Conservation (phyloP, 2,113 vertebrate species). For the Onychostoma macrolepis region DNA sequence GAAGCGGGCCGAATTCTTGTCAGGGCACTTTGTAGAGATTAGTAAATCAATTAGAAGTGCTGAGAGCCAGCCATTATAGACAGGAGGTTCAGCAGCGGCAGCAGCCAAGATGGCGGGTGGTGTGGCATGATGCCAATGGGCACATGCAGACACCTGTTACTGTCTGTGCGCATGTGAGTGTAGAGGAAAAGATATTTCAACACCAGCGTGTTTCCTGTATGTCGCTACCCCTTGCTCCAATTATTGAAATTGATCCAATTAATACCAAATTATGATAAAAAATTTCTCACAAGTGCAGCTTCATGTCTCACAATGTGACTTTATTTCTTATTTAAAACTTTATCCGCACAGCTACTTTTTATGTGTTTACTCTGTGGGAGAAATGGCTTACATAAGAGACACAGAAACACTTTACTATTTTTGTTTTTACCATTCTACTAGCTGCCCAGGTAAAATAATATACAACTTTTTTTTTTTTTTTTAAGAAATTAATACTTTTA, state of each 20-base stretch:
- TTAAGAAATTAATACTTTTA: not conserved
- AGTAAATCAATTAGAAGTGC: slow-evolving; percentile 64
- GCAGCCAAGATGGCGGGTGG: slow-evolving; percentile 74
- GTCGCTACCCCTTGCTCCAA: not conserved
- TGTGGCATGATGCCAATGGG: slow-evolving; percentile 72
- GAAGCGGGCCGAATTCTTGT: slow-evolving; percentile 36
- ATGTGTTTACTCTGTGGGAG: not conserved
- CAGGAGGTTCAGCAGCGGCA: slow-evolving; percentile 57
- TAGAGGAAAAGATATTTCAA: slow-evolving; percentile 6
- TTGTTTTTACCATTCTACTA: too few relatives aligned
- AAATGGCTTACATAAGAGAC: not conserved
- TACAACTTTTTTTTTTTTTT: too few relatives aligned
- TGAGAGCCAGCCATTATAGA: slow-evolving; percentile 70
- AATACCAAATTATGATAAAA: not conserved
- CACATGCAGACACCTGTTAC: slow-evolving; percentile 81
- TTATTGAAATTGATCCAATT: slow-evolving; percentile 5
- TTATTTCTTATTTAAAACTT: not conserved
- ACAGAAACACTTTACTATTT: not conserved
- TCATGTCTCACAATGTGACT: not conserved
- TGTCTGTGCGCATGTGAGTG: slow-evolving; percentile 43
- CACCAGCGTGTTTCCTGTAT: not conserved
- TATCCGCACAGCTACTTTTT: not conserved
- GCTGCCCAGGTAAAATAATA: too few relatives aligned
- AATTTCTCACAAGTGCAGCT: not conserved
- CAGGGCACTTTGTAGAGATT: slow-evolving; percentile 55